These are phyloP conservation scores for Marmota flaviventris DNA, from an alignment of 2,113 vertebrate genomes.

Conservation along the genomic window DNA sequence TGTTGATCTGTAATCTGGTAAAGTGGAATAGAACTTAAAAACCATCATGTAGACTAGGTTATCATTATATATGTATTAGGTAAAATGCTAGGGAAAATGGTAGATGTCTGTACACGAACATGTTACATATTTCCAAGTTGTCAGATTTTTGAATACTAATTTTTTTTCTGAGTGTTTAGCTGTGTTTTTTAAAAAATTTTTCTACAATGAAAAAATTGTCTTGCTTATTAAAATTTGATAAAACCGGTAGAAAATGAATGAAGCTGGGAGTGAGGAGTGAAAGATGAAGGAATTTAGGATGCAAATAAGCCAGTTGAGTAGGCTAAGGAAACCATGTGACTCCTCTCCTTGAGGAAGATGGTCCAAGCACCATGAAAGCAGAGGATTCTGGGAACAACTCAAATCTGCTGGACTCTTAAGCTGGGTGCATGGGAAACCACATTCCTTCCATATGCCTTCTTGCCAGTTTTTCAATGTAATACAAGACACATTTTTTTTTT, in stretches of 20 bases:
- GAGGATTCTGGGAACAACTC: neutral
- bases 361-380: neutral
- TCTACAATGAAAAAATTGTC: slow-evolving; percentile 2
- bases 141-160: neutral
- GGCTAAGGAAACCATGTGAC: neutral
- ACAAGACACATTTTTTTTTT: slow-evolving; percentile 1
- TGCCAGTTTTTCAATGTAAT: neutral
- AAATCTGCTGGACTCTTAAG: neutral
- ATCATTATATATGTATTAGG: neutral
- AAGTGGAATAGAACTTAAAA: slow-evolving; percentile 23
- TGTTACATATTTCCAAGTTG: slow-evolving; percentile 13
- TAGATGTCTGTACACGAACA: neutral
- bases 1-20: neutral
- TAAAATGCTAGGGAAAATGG: neutral
- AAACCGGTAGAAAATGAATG: neutral
- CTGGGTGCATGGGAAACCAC: neutral
- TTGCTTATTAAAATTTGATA: neutral
- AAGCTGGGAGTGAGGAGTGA: neutral
- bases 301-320: neutral
- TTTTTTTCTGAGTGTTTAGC: neutral
- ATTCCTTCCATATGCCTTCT: neutral
- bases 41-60: neutral
- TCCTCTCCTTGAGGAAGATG: neutral
- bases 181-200: slow-evolving; percentile 31
- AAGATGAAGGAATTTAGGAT: slow-evolving; percentile 20